Conservation (phyloP, 2,113 vertebrate species). For the Crotalus viridis region DNA sequence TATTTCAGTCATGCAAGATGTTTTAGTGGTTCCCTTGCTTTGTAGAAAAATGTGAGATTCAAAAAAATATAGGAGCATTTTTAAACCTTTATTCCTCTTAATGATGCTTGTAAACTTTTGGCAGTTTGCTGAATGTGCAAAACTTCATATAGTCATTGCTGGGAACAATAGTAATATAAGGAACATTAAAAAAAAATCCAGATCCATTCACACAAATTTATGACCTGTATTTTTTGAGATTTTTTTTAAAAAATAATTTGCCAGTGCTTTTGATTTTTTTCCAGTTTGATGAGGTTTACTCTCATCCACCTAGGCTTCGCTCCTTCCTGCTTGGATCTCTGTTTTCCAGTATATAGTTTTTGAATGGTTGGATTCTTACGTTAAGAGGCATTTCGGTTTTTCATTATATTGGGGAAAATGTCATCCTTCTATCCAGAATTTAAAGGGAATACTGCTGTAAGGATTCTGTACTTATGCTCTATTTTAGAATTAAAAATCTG, state of each 20-base stretch:
- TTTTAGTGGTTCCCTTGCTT: not conserved
- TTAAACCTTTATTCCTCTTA: not conserved
- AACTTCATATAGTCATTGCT: not conserved
- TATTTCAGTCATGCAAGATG: rapidly evolving
- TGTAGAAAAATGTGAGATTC: not conserved
- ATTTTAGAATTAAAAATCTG: not conserved
- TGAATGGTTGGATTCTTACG: not conserved
- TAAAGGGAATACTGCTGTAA: not conserved
- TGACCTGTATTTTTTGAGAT: not conserved
- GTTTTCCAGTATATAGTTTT: not conserved
- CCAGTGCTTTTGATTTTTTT: no score
- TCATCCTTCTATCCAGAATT: not conserved
- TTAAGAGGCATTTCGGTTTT: not conserved
- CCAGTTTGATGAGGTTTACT: not conserved
- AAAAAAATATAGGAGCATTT: not conserved
- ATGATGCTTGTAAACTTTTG: not conserved
- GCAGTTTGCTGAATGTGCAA: not conserved
- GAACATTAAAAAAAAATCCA: not conserved
- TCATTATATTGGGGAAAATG: not conserved
- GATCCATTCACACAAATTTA: not conserved
- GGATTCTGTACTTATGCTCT: not conserved
- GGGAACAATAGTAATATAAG: not conserved
- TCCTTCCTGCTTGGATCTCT: not conserved
- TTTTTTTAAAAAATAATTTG: not conserved
- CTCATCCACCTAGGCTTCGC: not conserved